Evolutionary conservation across 2,888 invertebrate species (phyloP), one percentile per base, ranked within the genome.

Genomic region (Serrognathus titanus): DNA sequence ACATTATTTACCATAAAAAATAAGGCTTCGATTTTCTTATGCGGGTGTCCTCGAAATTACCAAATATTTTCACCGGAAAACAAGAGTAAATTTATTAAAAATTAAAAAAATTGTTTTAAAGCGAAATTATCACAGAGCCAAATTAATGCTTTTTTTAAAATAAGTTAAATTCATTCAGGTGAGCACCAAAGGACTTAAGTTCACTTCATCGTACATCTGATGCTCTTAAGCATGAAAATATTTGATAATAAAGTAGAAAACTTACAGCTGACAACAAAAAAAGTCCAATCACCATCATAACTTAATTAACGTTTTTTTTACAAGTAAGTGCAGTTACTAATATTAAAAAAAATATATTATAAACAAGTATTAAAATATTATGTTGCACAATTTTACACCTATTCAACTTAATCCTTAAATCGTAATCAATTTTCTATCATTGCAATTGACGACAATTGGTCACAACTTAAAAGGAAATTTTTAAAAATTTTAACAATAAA

Each of bases 51-150:
- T 31, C 41, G 49, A 41, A 37, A 49, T 55, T 55, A 55, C 50
- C 55, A 55, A 55, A 55, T 55, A 55, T 59, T 55, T 56, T 52
- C 55, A 46, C 24, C 24, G 49, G 60, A 58, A 53, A 43, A 43
- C 43, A 43, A 43, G 16, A 20, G 43, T 43, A 6, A 3, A 31
- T 31, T 31, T 31, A 31, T 39, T 9, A 11, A 39, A 39, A 39
- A 7, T 11, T 43, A 53, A 46, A 46, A 31, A 47, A 46, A 31
- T 31, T 31, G 4, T 56, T 60, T 60, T 67, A 68, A 67, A 69
- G 67, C 62, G 54, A 55, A 63, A 66, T 71, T 75, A 75, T 75
- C 73, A 75, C 74, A 62, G 55, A 55, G 60, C 60, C 60, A 60
- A 64, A 59, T 59, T 9, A 51, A 51, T 24, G 43, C 16, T 31